phyloP scores from a whole-genome alignment of 2,113 vertebrate genomes.

The Oreochromis tanganicae region DNA sequence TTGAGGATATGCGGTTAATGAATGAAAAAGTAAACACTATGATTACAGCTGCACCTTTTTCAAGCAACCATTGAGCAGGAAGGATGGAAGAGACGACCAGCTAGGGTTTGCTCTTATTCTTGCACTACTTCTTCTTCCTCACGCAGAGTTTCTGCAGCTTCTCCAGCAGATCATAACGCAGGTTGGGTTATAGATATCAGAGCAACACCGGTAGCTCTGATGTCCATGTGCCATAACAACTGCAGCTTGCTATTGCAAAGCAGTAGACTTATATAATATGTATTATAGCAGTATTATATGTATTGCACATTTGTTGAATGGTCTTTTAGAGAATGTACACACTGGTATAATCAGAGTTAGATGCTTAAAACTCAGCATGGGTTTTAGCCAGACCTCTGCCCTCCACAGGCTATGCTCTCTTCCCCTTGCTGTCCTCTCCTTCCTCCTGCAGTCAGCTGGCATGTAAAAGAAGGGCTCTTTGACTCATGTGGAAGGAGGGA shows the following conservation, averaged over 20 bases:
- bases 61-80: background rate
- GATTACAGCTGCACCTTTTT: background rate
- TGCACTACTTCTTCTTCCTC: background rate
- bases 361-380: background rate
- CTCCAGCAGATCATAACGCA: background rate
- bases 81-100: background rate
- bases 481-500: slow-evolving; percentile 48
- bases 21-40: background rate
- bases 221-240: background rate
- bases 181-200: background rate
- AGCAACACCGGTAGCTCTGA: background rate
- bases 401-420: background rate
- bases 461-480: slow-evolving; percentile 70
- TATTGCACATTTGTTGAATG: background rate
- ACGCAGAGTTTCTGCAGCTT: background rate
- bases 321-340: background rate
- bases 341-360: background rate
- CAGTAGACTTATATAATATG: background rate
- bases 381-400: background rate
- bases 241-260: background rate
- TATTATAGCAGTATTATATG: background rate
- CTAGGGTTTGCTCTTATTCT: background rate
- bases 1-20: background rate
- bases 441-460: slow-evolving; percentile 62
- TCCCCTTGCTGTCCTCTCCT: background rate